Percentiles rank a stretch among this genome's conserved stretches.
Conservation (phyloP, 2,113 vertebrate species). For the Ammospiza nelsoni region DNA sequence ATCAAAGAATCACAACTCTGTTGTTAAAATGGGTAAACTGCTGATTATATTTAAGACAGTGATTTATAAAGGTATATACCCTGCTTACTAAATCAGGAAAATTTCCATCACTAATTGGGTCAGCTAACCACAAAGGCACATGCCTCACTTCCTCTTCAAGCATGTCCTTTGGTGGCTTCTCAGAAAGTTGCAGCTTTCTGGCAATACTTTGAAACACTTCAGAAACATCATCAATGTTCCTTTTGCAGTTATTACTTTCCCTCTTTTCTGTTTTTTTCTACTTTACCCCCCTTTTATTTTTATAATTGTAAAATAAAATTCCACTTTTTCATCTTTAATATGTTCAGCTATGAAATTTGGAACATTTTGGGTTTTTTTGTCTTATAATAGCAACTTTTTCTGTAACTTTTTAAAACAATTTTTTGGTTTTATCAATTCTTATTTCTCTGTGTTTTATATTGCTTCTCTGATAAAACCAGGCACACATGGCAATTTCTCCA, state of each 20-base stretch:
- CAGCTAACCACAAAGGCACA: slow-evolving; percentile 29
- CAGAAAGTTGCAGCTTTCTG: background rate
- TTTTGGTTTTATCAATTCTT: background rate
- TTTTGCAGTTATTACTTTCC: background rate
- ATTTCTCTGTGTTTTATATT: background rate
- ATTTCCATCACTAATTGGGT: slow-evolving; percentile 39
- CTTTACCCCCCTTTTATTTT: background rate
- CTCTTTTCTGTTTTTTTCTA: background rate
- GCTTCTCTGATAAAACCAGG: background rate
- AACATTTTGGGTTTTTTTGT: background rate
- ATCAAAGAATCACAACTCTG: background rate
- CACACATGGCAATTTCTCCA: background rate
- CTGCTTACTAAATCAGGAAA: background rate
- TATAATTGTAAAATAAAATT: background rate
- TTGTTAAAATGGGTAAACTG: background rate
- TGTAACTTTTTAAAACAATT: background rate
- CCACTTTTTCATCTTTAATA: background rate
- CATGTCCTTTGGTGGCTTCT: slow-evolving; percentile 5
- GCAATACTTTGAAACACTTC: background rate
- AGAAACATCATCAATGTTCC: background rate
- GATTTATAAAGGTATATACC: background rate
- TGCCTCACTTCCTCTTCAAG: slow-evolving; percentile 18
- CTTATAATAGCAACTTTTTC: background rate
- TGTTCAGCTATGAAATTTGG: background rate
- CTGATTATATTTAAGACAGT: background rate